These are phyloP conservation scores for Ptilorrhoa leucosticta DNA, from an alignment of 2,113 vertebrate genomes.

Conservation along the genomic window DNA sequence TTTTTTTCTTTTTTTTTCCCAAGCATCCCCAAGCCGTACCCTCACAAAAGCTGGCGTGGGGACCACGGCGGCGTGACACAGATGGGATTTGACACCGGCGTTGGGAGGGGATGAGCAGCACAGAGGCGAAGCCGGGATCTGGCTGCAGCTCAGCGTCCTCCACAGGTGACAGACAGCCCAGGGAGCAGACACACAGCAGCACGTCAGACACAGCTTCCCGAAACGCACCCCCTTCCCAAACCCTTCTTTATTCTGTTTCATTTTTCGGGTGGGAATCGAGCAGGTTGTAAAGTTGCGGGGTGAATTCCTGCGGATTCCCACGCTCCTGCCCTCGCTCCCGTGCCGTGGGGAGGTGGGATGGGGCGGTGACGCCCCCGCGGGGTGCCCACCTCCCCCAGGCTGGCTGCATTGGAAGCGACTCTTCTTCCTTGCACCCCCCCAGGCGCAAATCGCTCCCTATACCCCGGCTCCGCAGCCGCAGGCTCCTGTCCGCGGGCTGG, in stretches of 20 bases:
- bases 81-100: slow-evolving; percentile 22
- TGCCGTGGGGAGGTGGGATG: not conserved
- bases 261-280: not conserved
- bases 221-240: not conserved
- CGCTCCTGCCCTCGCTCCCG: not conserved
- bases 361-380: not conserved
- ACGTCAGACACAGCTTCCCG: not conserved
- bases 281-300: slow-evolving; percentile 45
- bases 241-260: fast-evolving
- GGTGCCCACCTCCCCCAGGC: not conserved
- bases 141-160: slow-evolving; percentile 33
- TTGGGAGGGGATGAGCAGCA: not conserved
- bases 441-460: not conserved
- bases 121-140: not conserved
- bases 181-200: not conserved
- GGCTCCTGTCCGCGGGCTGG: not conserved
- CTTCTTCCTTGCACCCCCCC: not conserved
- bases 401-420: not conserved
- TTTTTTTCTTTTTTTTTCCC: not conserved
- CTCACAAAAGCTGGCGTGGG: not conserved
- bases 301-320: not conserved
- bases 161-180: slow-evolving; percentile 60
- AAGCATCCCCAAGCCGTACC: slow-evolving; percentile 25
- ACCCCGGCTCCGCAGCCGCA: not conserved
- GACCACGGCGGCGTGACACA: not conserved